phyloP scores from a whole-genome alignment of 2,113 vertebrate species.

The Zosterops lateralis region DNA sequence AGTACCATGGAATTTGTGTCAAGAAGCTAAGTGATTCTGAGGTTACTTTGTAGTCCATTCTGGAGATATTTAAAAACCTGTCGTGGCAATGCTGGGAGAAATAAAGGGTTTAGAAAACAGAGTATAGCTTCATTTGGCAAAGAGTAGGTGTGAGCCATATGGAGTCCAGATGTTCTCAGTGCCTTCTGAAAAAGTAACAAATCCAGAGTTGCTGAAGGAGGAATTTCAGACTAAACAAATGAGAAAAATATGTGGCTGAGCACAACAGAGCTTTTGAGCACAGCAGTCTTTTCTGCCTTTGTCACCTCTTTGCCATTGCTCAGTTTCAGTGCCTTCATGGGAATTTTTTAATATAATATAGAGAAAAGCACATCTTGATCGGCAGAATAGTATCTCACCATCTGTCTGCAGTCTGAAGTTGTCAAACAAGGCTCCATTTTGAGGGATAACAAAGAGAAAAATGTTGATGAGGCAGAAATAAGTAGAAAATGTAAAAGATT shows the following conservation, averaged over 20 bases:
- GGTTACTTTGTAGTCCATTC: background rate
- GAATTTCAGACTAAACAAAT: conserved; percentile 75
- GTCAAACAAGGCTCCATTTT: background rate
- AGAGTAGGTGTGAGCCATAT: conserved; percentile 42
- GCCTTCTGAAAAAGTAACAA: conserved; percentile 45
- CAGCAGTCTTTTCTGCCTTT: background rate
- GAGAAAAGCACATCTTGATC: background rate
- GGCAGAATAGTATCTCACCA: background rate
- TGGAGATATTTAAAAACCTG: background rate
- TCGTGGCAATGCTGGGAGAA: background rate
- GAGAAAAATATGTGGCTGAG: conserved; percentile 44
- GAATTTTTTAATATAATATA: background rate
- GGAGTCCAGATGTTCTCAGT: conserved; percentile 69
- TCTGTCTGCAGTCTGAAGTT: conserved; percentile 1
- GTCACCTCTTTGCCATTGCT: background rate
- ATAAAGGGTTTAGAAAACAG: conserved; percentile 7
- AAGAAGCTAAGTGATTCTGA: conserved; percentile 8
- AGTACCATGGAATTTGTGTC: background rate
- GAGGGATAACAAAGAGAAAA: background rate
- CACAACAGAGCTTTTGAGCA: conserved; percentile 55
- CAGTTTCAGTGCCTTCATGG: background rate
- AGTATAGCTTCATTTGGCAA: conserved; percentile 12
- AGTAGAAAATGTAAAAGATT: background rate
- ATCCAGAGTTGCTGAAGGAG: conserved; percentile 33
- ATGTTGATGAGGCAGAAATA: background rate